Evolutionary conservation across 2,113 vertebrate species (phyloP), one percentile per base, ranked within the genome.

Genomic region (Microtus montanus): DNA sequence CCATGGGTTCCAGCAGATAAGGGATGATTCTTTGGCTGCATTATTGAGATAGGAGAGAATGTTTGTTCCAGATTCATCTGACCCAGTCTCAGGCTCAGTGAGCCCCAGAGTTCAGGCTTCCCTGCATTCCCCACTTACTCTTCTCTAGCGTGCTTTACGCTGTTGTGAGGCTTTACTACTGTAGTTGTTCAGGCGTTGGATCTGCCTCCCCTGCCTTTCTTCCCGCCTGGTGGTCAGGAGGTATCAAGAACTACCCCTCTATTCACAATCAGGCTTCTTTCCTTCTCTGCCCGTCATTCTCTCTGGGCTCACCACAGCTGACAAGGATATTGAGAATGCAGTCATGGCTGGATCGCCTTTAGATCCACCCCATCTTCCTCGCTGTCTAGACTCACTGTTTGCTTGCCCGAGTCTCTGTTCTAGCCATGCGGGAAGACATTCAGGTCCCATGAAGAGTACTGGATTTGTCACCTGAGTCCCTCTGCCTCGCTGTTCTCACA

Each of bases 21-120:
- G 73, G 63, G 68, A 33, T 22, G 30, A 38, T 30, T 28, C 10
- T 35, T 79, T 79, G 10, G 41, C 11, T 71, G 35, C 3, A 9
- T 28, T 93, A 90, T 22, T 73, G 85, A 91, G 73, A 70, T 30
- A 70, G 35, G 15, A 91, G 52, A 84, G 52, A 35, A 61, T 13
- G 33, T 24, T 1, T 24, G 4, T 79, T 79, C 30, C n/a, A 47
- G 35, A 15, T 71, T 35, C 44, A 44, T 85, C 33, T 19, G 14
- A 2, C 10, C 79, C 52, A 17, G 28, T 5, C 9, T 75, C 9
- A 13, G 28, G 26, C 70, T 95, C 52, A 3, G 35, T 5, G 38
- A 28, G 58, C 61, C n/a, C 38, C 26, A 38, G 71, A 86, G 26
- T 35, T 77, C 19, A 8, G 20, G 28, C 44, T 61, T 33, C 44